phyloP scores from a whole-genome alignment of 2,888 invertebrate genomes.

The Pycnomerus fuliginosus region DNA sequence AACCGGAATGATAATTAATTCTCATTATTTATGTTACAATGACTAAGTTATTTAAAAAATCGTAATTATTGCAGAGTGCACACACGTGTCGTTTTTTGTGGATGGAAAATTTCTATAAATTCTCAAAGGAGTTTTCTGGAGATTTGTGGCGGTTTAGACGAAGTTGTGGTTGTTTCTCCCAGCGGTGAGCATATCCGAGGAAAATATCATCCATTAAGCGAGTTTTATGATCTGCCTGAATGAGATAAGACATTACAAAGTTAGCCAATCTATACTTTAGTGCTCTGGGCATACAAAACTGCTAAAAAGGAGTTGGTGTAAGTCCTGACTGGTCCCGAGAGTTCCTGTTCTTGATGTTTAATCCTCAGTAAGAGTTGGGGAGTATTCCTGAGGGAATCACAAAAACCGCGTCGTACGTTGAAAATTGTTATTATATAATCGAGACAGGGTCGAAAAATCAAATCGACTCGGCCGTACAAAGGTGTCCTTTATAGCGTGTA shows the following conservation, averaged over 20 bases:
- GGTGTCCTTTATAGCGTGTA: conserved; percentile 46
- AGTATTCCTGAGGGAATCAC: too few species aligned
- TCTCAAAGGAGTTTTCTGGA: too few species aligned
- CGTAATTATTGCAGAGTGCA: too few species aligned
- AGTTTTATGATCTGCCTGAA: conserved; percentile 49
- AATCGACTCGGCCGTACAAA: conserved; percentile 44
- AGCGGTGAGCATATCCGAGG: conserved; percentile 35
- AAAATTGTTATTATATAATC: conserved; percentile 1
- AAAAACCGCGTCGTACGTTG: not conserved
- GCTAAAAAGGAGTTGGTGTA: conserved; percentile 31
- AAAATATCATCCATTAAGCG: conserved; percentile 47
- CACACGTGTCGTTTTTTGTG: too few species aligned
- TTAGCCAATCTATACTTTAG: conserved; percentile 52
- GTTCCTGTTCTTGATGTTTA: conserved; percentile 31
- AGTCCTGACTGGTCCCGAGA: conserved; percentile 34
- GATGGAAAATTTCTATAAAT: too few species aligned
- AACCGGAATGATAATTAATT: too few species aligned
- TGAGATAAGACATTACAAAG: conserved; percentile 51
- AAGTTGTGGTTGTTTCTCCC: conserved; percentile 32
- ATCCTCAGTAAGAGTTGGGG: conserved; percentile 27
- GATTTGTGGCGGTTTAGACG: conserved; percentile 16
- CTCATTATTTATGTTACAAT: too few species aligned
- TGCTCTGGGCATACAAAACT: conserved; percentile 35
- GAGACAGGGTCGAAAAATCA: conserved; percentile 39
- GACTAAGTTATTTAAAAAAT: too few species aligned